Evolutionary conservation across 2,888 invertebrate genomes (phyloP).

Genomic region (Xestia ashworthii): DNA sequence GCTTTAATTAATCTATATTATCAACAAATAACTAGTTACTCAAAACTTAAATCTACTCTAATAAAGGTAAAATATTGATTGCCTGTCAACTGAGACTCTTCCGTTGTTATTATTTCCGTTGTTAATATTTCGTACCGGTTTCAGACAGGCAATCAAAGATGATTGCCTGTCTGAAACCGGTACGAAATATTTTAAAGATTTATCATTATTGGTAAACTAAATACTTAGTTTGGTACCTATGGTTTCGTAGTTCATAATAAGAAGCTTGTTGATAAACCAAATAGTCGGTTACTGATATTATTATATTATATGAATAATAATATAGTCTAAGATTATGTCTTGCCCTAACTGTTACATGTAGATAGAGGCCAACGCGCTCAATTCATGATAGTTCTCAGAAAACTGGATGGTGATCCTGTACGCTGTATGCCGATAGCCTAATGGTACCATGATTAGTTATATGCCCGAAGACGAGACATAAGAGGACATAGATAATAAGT

Average conservation of each 20-base stretch:
- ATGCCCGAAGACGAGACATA: neutral
- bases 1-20: neutral
- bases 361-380: neutral
- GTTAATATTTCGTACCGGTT: no score
- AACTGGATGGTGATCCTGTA: neutral
- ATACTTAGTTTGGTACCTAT: neutral
- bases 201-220: neutral
- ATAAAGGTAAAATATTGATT: neutral
- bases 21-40: constrained; percentile 12
- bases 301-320: neutral
- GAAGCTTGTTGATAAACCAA: neutral
- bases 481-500: neutral
- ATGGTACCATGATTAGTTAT: neutral
- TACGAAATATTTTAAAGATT: constrained; percentile 4
- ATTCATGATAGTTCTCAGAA: neutral
- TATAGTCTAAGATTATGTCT: no score
- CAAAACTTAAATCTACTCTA: neutral
- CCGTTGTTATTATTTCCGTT: no score
- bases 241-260: neutral
- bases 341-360: no score
- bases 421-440: no score
- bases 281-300: neutral
- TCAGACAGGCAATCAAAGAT: constrained; percentile 7
- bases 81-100: neutral
- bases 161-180: no score